These are phyloP conservation scores for Aphelenchoides fujianensis DNA, from an alignment of 1,140 invertebrate species.

Conservation along the genomic window DNA sequence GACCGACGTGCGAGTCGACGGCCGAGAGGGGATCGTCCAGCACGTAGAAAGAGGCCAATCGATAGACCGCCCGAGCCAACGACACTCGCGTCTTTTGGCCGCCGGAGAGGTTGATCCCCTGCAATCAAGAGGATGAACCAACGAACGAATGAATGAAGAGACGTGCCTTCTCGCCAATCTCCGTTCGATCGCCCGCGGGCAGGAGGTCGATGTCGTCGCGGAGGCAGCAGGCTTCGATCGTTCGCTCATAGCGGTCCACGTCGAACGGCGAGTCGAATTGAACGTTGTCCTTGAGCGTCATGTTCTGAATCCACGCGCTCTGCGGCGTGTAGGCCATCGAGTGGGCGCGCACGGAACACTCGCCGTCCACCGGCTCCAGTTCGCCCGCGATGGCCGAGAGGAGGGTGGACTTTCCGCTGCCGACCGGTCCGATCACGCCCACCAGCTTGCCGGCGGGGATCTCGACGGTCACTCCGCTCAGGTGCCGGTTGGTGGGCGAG, in stretches of 20 bases:
- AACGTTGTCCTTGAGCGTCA: conserved; percentile 22
- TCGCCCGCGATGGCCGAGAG: conserved; percentile 25
- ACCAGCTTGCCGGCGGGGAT: conserved; percentile 22
- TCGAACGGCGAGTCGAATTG: conserved; percentile 3
- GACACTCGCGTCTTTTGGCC: conserved; percentile 32
- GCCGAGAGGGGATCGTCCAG: conserved; percentile 58
- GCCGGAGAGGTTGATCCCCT: conserved; percentile 39
- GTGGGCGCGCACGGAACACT: not conserved
- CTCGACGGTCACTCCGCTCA: not conserved
- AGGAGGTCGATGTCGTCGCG: conserved; percentile 29
- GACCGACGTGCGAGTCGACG: conserved; percentile 62
- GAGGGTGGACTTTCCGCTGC: conserved; percentile 30
- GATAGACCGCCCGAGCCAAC: conserved; percentile 36
- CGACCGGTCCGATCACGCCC: conserved; percentile 27
- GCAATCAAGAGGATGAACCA: too few relatives aligned
- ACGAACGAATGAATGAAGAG: too few relatives aligned
- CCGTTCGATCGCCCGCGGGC: conserved; percentile 63
- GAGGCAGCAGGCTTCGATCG: conserved; percentile 12
- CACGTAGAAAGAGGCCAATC: conserved; percentile 57
- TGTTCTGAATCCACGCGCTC: conserved; percentile 26
- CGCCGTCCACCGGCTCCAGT: not conserved
- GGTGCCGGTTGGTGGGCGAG: not conserved
- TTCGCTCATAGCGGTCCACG: not conserved
- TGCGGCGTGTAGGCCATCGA: conserved; percentile 19
- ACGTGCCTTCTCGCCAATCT: conserved; percentile 64